phyloP scores from a whole-genome alignment of 2,113 vertebrate species.

The Gila orcuttii region DNA sequence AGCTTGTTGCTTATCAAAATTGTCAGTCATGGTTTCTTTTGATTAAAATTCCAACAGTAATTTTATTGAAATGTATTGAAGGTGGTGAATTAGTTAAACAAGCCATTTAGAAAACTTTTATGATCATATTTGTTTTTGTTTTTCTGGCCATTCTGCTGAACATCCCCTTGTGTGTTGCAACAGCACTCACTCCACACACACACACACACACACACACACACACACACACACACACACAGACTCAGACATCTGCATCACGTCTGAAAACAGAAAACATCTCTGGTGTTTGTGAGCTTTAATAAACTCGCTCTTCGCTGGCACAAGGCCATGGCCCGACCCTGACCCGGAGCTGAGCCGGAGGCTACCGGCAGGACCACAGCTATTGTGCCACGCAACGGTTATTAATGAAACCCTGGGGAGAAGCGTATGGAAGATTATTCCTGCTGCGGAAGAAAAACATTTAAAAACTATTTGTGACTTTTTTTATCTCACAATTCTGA shows the following conservation, averaged over 20 bases:
- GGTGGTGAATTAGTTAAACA: not conserved
- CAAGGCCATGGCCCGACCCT: constrained; percentile 74
- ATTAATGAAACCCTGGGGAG: too few species aligned
- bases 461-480: too few species aligned
- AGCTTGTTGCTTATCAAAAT: too few species aligned
- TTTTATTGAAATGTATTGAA: too few species aligned
- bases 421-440: too few species aligned
- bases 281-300: constrained; percentile 63
- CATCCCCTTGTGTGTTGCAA: not conserved
- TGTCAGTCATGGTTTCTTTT: too few species aligned
- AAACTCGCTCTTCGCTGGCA: constrained; percentile 73
- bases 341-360: constrained; percentile 78
- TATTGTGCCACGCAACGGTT: too few species aligned
- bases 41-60: too few species aligned
- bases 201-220: too few species aligned
- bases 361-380: constrained; percentile 63
- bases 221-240: not conserved
- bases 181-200: too few species aligned
- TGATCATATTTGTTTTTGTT: too few species aligned
- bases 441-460: not conserved
- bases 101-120: not conserved
- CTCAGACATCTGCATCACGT: constrained; percentile 64
- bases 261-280: constrained; percentile 47
- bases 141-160: not conserved
- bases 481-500: too few species aligned